A percentile compares a stretch with the other conserved stretches of the same genome.
phyloP scores from a whole-genome alignment of 2,888 invertebrate genomes.

The Timandra comae region DNA sequence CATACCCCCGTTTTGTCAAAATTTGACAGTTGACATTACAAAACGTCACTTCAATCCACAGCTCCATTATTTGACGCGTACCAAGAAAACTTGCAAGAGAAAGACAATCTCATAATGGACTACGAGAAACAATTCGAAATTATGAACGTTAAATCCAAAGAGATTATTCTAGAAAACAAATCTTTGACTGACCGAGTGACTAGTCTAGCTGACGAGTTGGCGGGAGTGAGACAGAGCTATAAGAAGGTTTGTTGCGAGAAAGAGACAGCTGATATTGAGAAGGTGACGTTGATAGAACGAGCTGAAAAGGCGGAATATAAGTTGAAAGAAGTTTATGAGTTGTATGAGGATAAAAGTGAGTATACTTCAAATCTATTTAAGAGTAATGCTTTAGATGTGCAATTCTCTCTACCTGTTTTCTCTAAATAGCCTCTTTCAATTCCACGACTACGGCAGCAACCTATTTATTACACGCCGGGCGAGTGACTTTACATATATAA shows the following conservation, averaged over 20 bases:
- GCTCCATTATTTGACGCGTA: conserved; percentile 86
- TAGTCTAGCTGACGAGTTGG: conserved; percentile 47
- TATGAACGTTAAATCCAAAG: conserved; percentile 83
- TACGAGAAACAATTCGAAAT: conserved; percentile 83
- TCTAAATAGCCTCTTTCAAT: no score
- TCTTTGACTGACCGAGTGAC: conserved; percentile 61
- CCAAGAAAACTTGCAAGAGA: conserved; percentile 85
- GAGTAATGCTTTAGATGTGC: no score
- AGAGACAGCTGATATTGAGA: conserved; percentile 65
- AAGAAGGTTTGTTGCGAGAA: conserved; percentile 52
- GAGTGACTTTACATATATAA: no score
- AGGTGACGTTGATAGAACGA: conserved; percentile 76
- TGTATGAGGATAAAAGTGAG: conserved; percentile 84
- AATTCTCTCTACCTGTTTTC: no score
- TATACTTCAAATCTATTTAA: conserved; percentile 13
- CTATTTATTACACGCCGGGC: no score
- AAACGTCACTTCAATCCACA: conserved; percentile 18
- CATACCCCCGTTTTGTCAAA: background rate
- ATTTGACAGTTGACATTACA: background rate
- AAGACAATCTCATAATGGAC: conserved; percentile 82
- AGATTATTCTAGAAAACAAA: conserved; percentile 83
- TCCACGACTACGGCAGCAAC: no score
- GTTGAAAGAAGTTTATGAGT: conserved; percentile 82
- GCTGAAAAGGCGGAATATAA: conserved; percentile 83
- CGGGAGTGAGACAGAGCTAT: conserved; percentile 54